Evolutionary conservation across 2,888 invertebrate genomes (phyloP), one percentile per base, ranked within the genome.

Genomic region (Glaucopsyche alexis): DNA sequence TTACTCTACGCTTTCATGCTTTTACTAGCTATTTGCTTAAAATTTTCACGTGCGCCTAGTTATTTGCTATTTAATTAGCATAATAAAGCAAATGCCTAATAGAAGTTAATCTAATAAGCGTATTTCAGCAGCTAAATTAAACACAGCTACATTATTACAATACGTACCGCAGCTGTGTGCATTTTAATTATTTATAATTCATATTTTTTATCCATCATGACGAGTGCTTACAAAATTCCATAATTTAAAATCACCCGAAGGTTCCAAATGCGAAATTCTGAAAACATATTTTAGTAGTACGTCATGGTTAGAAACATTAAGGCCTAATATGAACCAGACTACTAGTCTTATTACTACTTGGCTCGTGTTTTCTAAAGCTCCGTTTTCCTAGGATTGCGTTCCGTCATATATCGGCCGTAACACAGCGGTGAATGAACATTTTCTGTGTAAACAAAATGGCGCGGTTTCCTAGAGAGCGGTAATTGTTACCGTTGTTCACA

Each of bases 101-200:
- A 38, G 60, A 38, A 60, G 7, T 60, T 38, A 60, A 38, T 38
- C 60, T 38, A 55, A 60, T 60, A 60, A 60, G 60, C 60, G 13
- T 19, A 38, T 14, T 60, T 29, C 60, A 60, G 29, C 60, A 38
- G 60, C 60, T 29, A 29, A 60, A 38, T 14, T 13, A 29, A 38
- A 29, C 60, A 60, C 60, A 13, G 60, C 60, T 60, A 60, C 60
- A 60, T 38, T 60, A 60, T 60, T 29, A 14, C 7, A 60, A 60
- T 60, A 60, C 60, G 60, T 60, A 60, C 60, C 60, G 60, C 29
- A 60, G 60, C 60, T 60, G 60, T 60, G 60, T 60, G 60, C 60
- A 60, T 60, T 60, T 60, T 60, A 29, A 60, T 60, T 60, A 60
- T 60, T 29, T 60, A 14, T 29, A 60, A 14, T 29, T 60, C 38